Evolutionary conservation across 35 echinoderm and acorn worm genomes (phyloP).

Genomic region (Eucidaris tribuloides): DNA sequence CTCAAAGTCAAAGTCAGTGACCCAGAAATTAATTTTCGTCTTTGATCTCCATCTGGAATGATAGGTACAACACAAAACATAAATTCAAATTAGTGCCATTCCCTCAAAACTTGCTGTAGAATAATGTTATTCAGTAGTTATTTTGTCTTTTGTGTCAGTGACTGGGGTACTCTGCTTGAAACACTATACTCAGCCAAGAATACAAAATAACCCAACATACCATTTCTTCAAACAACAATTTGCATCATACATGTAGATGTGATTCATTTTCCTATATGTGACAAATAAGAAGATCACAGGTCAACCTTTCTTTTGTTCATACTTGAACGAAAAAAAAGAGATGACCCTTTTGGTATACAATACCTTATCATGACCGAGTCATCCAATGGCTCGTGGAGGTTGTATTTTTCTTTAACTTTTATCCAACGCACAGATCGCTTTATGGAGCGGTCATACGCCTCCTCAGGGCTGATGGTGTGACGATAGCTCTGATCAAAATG

Average conservation of each 20-base stretch:
- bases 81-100: too few relatives aligned
- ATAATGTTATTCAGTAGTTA: too few relatives aligned
- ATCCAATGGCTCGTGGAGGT: conserved; percentile 30
- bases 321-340: background rate
- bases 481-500: conserved; percentile 49
- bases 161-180: too few relatives aligned
- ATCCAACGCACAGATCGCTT: conserved; percentile 30
- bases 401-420: conserved; percentile 36
- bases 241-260: background rate
- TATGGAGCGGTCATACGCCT: conserved; percentile 33
- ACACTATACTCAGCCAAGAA: too few relatives aligned
- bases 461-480: background rate
- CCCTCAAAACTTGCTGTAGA: too few relatives aligned
- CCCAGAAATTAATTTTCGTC: too few relatives aligned
- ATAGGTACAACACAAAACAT: too few relatives aligned
- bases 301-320: background rate
- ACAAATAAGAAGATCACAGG: background rate
- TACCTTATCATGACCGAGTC: background rate
- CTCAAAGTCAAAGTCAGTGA: too few relatives aligned
- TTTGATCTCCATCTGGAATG: too few relatives aligned
- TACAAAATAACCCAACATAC: too few relatives aligned
- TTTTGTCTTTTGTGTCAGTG: too few relatives aligned
- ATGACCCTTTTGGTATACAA: background rate
- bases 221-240: too few relatives aligned
- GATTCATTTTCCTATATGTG: background rate